These are phyloP conservation scores for Forbesichthys agassizii DNA, from an alignment of 2,113 vertebrate species.

Conservation along the genomic window DNA sequence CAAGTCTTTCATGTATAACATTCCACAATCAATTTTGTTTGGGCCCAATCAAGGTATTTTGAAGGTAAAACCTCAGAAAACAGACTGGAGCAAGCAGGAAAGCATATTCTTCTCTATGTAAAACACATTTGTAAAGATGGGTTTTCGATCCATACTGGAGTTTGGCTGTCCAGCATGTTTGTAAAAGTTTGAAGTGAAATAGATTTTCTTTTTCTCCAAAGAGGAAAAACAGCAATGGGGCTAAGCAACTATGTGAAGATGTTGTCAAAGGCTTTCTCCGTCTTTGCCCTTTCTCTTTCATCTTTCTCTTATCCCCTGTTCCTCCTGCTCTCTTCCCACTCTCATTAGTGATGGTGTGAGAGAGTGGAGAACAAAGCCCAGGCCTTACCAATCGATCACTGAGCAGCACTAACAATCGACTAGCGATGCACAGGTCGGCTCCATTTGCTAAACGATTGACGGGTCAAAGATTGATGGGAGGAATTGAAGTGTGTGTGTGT, in stretches of 20 bases:
- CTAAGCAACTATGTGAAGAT: constrained; percentile 62
- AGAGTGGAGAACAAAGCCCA: constrained; percentile 66
- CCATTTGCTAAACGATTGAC: constrained; percentile 47
- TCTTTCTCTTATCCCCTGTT: constrained; percentile 44
- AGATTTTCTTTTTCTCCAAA: constrained; percentile 48
- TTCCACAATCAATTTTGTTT: not conserved
- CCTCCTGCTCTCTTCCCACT: constrained; percentile 45
- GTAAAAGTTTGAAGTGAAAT: constrained; percentile 37
- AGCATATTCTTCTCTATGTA: not conserved
- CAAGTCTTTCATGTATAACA: not conserved
- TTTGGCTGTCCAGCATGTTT: constrained; percentile 20
- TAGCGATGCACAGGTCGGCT: constrained; percentile 54
- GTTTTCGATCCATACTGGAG: not conserved
- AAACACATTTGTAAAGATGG: constrained; percentile 11
- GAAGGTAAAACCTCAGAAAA: not conserved
- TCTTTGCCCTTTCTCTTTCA: constrained; percentile 29
- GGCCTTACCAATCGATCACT: constrained; percentile 62
- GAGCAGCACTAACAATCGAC: constrained; percentile 64
- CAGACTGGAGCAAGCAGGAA: not conserved
- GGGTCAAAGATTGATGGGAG: constrained; percentile 59
- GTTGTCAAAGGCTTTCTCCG: constrained; percentile 64
- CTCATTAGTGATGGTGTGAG: constrained; percentile 67
- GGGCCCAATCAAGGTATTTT: constrained; percentile 12
- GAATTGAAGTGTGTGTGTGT: constrained; percentile 37
- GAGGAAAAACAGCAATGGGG: constrained; percentile 61